Evolutionary conservation across 2,797 vertebrate species (phyloP), one percentile per base, ranked within the genome.

Genomic region (Taenioides sp.): DNA sequence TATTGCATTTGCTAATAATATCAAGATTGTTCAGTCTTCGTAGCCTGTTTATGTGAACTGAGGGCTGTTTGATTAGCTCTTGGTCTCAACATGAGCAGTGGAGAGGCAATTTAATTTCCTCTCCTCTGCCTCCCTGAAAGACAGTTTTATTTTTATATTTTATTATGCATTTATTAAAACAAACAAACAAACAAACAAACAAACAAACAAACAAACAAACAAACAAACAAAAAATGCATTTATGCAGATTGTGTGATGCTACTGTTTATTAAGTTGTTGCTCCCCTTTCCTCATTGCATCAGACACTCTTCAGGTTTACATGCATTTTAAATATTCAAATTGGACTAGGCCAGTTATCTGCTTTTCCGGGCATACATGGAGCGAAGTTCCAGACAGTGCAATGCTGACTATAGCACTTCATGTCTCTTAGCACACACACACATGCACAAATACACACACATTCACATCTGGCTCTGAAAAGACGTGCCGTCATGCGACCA

Each of bases 401-500:
- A 64, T 37, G 22, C 37, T 64, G 37, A 64, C 62, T 43, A 7
- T 14, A 47, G 5, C 20, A 14, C 62, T 43, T 63, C n/a, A 54
- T 9, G 52, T 54, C 52, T 55, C 54, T 55, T 7, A 55, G 22
- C 22, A 14, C 34, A 1, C 68, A 5, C 5, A 16, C 0, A 11
- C 40, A 49, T 0, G 2, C 18, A 17, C 62, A 37, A 57, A 43
- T 2, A 18, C 1, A 11, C 40, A 68, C 54, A n/a, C 58, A 52
- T 70, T 40, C 50, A 69, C 76, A 79, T 49, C 80, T 83, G 80
- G 87, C 73, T 80, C 81, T 80, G 43, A 76, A 78, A 79, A 80
- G 87, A 85, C 86, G 79, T 82, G 86, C 83, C 90, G 83, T 85
- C 89, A 90, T 86, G 87, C 89, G 91, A 92, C 90, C 89, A 86